These are phyloP conservation scores for Pygmarrhopalites habei DNA, from an alignment of 1,140 invertebrate species.

Conservation along the genomic window DNA sequence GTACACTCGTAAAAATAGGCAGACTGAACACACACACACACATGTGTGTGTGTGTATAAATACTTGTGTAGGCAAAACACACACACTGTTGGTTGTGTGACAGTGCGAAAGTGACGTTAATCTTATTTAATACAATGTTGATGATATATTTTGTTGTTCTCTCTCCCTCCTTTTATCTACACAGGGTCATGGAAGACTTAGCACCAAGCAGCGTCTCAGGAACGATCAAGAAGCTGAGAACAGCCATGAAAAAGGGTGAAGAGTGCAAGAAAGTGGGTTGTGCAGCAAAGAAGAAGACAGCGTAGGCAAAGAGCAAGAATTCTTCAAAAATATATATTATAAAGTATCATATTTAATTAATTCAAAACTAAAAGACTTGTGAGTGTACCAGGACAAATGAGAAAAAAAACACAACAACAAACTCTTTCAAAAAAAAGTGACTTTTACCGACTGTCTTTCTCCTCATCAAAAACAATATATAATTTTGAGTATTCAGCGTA, in stretches of 20 bases:
- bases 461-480: constrained; percentile 2
- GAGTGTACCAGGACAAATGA: constrained; percentile 32
- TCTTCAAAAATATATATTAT: not conserved
- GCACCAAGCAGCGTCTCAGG: constrained; percentile 36
- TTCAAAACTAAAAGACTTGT: constrained; percentile 17
- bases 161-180: not conserved
- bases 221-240: constrained; percentile 37
- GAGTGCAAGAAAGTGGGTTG: constrained; percentile 36
- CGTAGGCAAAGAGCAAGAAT: constrained; percentile 16
- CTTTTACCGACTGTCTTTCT: constrained; percentile 29
- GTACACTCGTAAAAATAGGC: too few relatives aligned
- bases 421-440: not conserved
- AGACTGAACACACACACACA: too few relatives aligned
- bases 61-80: too few relatives aligned
- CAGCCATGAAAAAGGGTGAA: constrained; percentile 39
- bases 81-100: too few relatives aligned
- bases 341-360: not conserved
- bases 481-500: too few relatives aligned
- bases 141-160: too few relatives aligned
- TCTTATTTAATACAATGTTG: too few relatives aligned
- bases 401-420: constrained; percentile 10
- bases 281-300: constrained; percentile 33
- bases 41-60: too few relatives aligned
- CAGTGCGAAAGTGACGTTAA: too few relatives aligned
- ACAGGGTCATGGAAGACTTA: constrained; percentile 38